Conservation (phyloP, 2,113 vertebrate genomes). For the Ciconia boyciana region DNA sequence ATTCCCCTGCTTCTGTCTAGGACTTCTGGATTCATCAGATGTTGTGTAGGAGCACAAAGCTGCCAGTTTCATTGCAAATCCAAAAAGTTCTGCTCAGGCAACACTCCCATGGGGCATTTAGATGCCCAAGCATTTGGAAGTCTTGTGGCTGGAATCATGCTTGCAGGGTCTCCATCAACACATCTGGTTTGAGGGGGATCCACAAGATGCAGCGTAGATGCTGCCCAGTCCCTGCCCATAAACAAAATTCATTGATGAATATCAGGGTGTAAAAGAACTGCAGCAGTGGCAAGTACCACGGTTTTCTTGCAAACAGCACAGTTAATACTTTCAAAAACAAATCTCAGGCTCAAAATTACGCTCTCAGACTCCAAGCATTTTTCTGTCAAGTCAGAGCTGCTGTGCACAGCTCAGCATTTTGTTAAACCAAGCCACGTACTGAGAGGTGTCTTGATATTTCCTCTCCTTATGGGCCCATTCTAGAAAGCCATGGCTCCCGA, state of each 20-base stretch:
- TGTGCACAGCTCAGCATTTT: neutral
- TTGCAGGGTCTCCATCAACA: neutral
- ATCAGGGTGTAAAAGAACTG: neutral
- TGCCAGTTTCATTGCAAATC: neutral
- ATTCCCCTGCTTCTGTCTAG: neutral
- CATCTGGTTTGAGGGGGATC: neutral
- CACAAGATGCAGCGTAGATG: neutral
- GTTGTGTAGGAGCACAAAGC: neutral
- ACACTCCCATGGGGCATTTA: neutral
- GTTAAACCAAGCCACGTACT: neutral
- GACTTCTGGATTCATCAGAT: neutral
- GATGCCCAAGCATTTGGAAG: neutral
- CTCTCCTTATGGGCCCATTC: neutral
- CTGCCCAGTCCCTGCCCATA: neutral
- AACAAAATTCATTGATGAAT: neutral
- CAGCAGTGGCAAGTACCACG: neutral
- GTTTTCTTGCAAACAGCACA: neutral
- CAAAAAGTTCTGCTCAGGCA: neutral
- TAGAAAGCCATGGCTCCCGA: neutral
- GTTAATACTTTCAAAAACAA: neutral
- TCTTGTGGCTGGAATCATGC: neutral
- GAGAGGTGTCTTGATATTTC: neutral
- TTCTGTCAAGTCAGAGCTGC: fast-evolving
- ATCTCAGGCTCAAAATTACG: neutral
- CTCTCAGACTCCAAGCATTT: neutral